Base-by-base conservation (phyloP, 2,113 vertebrate species). In the Hemibagrus wyckioides region DNA sequence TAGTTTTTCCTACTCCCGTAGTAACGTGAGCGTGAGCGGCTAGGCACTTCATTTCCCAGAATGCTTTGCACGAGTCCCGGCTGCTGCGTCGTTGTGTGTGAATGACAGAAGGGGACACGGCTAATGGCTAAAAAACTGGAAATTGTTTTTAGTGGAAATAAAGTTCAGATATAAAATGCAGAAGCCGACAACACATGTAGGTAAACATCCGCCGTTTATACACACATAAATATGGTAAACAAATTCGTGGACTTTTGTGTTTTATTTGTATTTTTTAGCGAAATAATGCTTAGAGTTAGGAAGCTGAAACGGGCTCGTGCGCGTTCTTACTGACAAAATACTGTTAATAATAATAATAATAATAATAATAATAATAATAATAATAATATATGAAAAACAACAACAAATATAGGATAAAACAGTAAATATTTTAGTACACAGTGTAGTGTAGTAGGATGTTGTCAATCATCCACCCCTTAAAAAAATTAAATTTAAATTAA, bases 31-130 rank as follows among this genome's bases (percentile, higher is more conserved):
- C 1, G 6, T 2, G 1, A 25, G 1, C 0, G 3, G 15, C 4
- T 25, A 6, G 54, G 15, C 19, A 89, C 90, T 83, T 79, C 59
- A 88, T 77, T 84, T 86, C 89, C 90, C 88, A 89, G 6, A 69
- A 39, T 28, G 11, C 81, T 83, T 19, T 63, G 85, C 65, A 44
- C 21, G 84, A 25, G 61, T 80, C 25, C 7, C 30, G 80, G 80
- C 80, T 54, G 59, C n/a, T 23, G 33, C 48, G 59, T 36, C 23
- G 67, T 23, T 11, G 36, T 84, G 44, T 80, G 61, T 79, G 82
- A 83, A 81, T 89, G 84, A 89, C 90, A 90, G 85, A 84, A 76
- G 84, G n/a, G 52, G 69, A 86, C 89, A 76, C 84, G 83, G 48
- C 69, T 0, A 39, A 6, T 14, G 67, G 41, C 23, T 75, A 39